Evolutionary conservation across 2,888 invertebrate genomes (phyloP).

Genomic region (Diarsia mendica): DNA sequence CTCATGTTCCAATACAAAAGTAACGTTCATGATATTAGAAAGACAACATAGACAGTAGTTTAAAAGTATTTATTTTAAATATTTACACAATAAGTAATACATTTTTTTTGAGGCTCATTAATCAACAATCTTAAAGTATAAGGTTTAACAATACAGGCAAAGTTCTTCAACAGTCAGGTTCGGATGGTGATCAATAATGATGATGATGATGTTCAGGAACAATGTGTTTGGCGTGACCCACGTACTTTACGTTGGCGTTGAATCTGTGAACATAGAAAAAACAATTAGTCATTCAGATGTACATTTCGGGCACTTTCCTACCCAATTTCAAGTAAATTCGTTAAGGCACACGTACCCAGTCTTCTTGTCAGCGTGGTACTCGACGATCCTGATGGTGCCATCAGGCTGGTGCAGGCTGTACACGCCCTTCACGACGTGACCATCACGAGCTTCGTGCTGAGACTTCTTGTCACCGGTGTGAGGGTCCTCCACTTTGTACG

Average conservation of each 20-base stretch:
- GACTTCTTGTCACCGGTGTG: constrained; percentile 85
- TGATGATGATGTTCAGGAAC: constrained; percentile 58
- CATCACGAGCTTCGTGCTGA: constrained; percentile 86
- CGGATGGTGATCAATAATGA: constrained; percentile 40
- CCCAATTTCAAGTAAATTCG: background rate
- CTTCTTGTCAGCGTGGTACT: constrained; percentile 81
- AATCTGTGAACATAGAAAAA: constrained; percentile 63
- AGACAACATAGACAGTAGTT: background rate
- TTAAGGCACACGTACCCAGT: constrained; percentile 19
- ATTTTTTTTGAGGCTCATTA: constrained; percentile 49
- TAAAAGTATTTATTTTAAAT: constrained; percentile 32
- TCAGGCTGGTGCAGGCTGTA: constrained; percentile 89
- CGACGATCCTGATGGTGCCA: constrained; percentile 85
- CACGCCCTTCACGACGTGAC: constrained; percentile 88
- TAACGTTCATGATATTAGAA: background rate
- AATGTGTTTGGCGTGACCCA: constrained; percentile 66
- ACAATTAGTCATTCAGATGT: background rate
- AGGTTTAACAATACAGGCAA: constrained; percentile 14
- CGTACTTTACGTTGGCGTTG: constrained; percentile 70
- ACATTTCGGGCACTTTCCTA: background rate
- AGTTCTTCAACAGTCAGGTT: constrained; percentile 1
- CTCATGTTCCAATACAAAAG: background rate
- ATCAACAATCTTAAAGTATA: constrained; percentile 38
- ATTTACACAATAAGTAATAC: constrained; percentile 29
- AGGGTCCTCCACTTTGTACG: constrained; percentile 84